Base-by-base conservation (phyloP, 2,797 vertebrate species). In the Cheirogaleus major region DNA sequence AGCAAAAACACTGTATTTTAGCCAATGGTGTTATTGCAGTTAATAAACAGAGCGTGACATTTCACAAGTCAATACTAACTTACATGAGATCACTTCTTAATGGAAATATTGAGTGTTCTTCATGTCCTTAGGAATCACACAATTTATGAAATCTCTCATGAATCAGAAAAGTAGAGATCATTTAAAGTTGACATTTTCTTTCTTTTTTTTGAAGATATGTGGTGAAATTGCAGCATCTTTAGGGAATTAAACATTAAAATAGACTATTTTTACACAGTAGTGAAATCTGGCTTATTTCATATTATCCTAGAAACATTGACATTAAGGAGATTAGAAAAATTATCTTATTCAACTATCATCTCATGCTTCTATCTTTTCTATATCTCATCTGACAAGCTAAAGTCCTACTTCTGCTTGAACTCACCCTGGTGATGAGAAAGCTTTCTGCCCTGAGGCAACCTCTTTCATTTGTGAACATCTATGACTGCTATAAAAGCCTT, bases 251-350 rank as follows among this genome's bases (percentile, higher is more conserved):
- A 52, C 25, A 65, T 88, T 82, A 65, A 82, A 93, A 93, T 27
- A 75, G 50, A 50, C 23, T 63, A 43, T 10, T 93, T 93, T 41
- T 75, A 55, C 50, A 69, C 2, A 84, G 50, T 67, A 41, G 35
- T 41, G 30, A 92, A 73, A 96, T 92, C n/a, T 82, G 48, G 17
- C 14, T 91, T 45, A 73, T 89, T 95, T 95, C 14, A 84, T 79
- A 17, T 65, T 91, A 78, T 85, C 27, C 45, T 69, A 82, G 72
- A 91, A 94, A 78, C 22, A 82, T 1, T 43, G 78, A 48, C 27
- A 50, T 73, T 67, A 85, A 95, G 73, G 48, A 20, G 14, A 76
- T 79, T 79, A 65, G 89, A 75, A 80, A 91, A 83, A 72, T 76
- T 27, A 22, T 59, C 55, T 78, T 63, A 5, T 69, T 52, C 35